Evolutionary conservation across 2,113 vertebrate species (phyloP), one percentile per base, ranked within the genome.

Genomic region (Probosciger aterrimus): DNA sequence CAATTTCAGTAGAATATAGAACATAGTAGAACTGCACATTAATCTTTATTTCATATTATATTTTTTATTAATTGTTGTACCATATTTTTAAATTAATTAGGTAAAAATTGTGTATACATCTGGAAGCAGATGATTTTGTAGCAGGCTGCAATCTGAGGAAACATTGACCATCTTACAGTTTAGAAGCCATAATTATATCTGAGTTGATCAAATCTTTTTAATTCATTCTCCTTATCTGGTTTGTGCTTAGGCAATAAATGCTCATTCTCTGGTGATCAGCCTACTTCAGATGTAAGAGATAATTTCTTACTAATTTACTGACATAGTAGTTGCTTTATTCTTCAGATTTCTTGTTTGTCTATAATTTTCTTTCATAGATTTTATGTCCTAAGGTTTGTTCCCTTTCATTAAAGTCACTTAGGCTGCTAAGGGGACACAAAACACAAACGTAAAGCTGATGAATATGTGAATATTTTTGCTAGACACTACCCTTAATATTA

Each of bases 391-490:
- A 74, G 43, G 13, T 80, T 94, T 92, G 53, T 27, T 96, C 79
- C 79, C 71, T 94, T 94, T 96, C 85, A 92, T 90, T 95, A 90
- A 50, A 93, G 73, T 94, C 90, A 82, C 87, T 90, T 86, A 94
- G 23, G 28, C 68, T 90, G 78, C 86, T 94, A 88, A 96, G 92
- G 85, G 90, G 92, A 95, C 82, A 91, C 31, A 95, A 95, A 86
- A 71, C 86, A 64, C 92, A 97, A 96, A 83, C 39, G 71, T 67
- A 50, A 91, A 78, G 63, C 75, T 86, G 90, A 86, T 90, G 93
- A 96, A 94, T 91, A 80, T 53, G 79, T 93, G 94, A 94, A 92
- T 93, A 82, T 70, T 83, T 94, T 96, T 96, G 92, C 93, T 93
- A 94, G 59, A 90, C 82, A 95, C 94, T 95, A 68, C 64, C 63